Evolutionary conservation across 2,797 vertebrate genomes (phyloP), one percentile per base, ranked within the genome.

Genomic region (Psittacula echo): DNA sequence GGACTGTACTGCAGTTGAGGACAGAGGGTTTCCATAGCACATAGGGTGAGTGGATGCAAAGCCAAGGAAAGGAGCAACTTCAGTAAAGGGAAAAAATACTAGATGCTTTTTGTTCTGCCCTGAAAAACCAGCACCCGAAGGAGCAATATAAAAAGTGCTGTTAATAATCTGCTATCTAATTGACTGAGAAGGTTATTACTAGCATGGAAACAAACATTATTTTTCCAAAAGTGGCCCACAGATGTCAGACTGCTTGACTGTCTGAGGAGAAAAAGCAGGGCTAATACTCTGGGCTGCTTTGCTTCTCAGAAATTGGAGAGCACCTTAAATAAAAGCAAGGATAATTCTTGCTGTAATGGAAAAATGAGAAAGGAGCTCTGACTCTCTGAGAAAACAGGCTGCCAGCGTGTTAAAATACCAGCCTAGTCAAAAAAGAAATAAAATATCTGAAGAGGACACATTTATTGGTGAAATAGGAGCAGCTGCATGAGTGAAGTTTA

Each of bases 291-390:
- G 14, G 13, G 34, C 48, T 87, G 30, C 51, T 83, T 89, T 93
- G 24, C n/a, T 94, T 90, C 85, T 87, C 3, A 74, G 27, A 16
- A 54, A n/a, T 18, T 50, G 37, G 44, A 86, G 24, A 76, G 15
- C 3, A n/a, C 51, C 61, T 89, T 85, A 87, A 89, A 92, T 51
- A 67, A 92, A 96, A 93, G 22, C 16, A 12, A 23, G 15, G 23
- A 47, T 54, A 88, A 27, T 82, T 70, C 39, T 73, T 67, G n/a
- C 53, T 92, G 58, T 85, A 94, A 95, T 78, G 78, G 53, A 85
- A 95, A 95, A 92, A 91, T 85, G 37, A 87, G 81, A 94, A 95
- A 90, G 54, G 54, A 92, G 8, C 37, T 88, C 50, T 82, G 60
- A 50, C 48, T 87, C 30, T 37, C 18, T 48, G 53, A 87, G 75